phyloP scores from a whole-genome alignment of 2,888 invertebrate species.

The Stenichneumon culpator region DNA sequence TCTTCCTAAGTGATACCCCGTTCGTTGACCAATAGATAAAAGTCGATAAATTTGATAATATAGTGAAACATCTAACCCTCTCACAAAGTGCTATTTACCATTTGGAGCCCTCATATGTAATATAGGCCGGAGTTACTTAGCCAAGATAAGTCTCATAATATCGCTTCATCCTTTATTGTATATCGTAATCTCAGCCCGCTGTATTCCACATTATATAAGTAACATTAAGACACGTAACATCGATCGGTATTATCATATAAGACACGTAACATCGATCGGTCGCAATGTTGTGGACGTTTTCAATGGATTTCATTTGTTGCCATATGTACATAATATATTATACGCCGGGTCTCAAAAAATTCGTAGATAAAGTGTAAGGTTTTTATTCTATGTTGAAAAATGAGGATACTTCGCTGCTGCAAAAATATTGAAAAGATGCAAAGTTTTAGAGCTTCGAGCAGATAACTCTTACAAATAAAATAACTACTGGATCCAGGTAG shows the following conservation, averaged over 20 bases:
- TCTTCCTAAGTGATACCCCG: neutral
- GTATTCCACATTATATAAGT: slow-evolving; percentile 37
- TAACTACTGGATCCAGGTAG: no score
- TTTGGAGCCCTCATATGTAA: slow-evolving; percentile 24
- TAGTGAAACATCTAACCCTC: slow-evolving; percentile 33
- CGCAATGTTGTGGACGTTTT: slow-evolving; percentile 61
- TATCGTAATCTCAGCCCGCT: slow-evolving; percentile 22
- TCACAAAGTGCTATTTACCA: slow-evolving; percentile 13
- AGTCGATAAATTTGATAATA: slow-evolving; percentile 30
- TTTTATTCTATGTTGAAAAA: neutral
- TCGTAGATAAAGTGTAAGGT: neutral
- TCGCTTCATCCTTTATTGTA: neutral
- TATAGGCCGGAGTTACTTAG: slow-evolving; percentile 43
- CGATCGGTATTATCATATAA: slow-evolving; percentile 65
- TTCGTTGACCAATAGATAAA: slow-evolving; percentile 18
- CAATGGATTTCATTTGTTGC: slow-evolving; percentile 38
- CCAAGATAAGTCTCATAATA: slow-evolving; percentile 29
- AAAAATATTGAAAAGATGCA: neutral
- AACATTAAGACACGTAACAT: slow-evolving; percentile 67
- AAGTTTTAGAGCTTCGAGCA: neutral
- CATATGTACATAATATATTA: slow-evolving; percentile 47
- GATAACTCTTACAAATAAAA: no score
- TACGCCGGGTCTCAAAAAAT: slow-evolving; percentile 9
- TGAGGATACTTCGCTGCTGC: neutral
- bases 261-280: slow-evolving; percentile 67